phyloP scores from a whole-genome alignment of 2,797 vertebrate species.

The Enteromius unitaeniatus region DNA sequence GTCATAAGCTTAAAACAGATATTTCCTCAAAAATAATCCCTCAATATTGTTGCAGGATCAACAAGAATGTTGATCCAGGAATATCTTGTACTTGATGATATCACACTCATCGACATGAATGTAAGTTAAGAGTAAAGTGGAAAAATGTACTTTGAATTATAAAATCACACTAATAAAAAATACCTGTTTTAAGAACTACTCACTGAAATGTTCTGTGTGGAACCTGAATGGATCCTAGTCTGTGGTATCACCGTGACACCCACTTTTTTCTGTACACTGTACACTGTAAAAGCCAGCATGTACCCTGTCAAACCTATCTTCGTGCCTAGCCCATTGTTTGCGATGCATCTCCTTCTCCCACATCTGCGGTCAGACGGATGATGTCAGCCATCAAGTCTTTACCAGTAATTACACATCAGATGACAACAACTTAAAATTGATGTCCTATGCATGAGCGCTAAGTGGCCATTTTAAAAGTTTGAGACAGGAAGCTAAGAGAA shows the following conservation, averaged over 20 bases:
- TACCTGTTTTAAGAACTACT: not conserved
- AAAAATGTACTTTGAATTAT: not conserved
- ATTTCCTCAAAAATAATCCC: no score
- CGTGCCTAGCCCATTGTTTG: not conserved
- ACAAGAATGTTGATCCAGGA: no score
- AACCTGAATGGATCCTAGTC: no score
- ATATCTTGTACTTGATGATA: no score
- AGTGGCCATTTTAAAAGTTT: constrained; percentile 68
- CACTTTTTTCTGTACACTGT: not conserved
- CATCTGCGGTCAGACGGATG: constrained; percentile 52
- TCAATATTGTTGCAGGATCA: no score
- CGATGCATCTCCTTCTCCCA: constrained; percentile 19
- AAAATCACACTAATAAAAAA: not conserved
- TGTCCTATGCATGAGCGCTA: constrained; percentile 64
- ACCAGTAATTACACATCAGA: constrained; percentile 71
- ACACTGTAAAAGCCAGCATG: constrained; percentile 62
- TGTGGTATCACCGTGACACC: not conserved
- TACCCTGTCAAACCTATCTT: not conserved
- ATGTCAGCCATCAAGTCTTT: constrained; percentile 65
- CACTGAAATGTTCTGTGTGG: not conserved
- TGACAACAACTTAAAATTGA: constrained; percentile 68
- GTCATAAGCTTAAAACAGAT: no score
- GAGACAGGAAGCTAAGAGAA: constrained; percentile 68
- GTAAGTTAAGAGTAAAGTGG: not conserved
- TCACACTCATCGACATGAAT: not conserved